Evolutionary conservation across 2,888 invertebrate species (phyloP), one percentile per base, ranked within the genome.

Genomic region (Pandemis heparana): DNA sequence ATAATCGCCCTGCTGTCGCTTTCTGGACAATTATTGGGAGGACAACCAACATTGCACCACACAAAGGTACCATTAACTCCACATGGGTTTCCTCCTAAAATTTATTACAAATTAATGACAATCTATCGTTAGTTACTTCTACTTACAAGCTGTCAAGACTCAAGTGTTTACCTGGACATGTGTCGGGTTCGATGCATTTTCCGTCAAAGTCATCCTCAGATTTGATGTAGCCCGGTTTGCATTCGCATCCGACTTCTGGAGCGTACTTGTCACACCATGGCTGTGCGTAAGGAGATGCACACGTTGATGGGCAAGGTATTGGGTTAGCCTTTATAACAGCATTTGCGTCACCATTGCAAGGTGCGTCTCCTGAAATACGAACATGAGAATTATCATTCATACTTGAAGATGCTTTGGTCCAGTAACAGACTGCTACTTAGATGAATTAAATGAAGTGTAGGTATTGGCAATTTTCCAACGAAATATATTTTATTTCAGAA

Each of bases 51-150:
- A n/a, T 78, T 78, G 71, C 89, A 89, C 2, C 53, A 73, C 0
- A 81, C 82, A 59, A 84, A 88, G 9, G 80, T 84, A 73, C 83
- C 81, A 67, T 89, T 89, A 38, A 71, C 73, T 10, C 81, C 79
- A 73, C 88, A 88, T 0, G 84, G 84, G 70, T 83, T 77, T 12
- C 85, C 85, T 71, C 77, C 87, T 87, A 41, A 10, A 81, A 32
- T 2, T 32, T 32, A 32, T 32, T 32, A 32, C 3, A 32, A 32
- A 2, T 32, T 32, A 1, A 32, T 32, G 23, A 32, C 23, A 4
- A 32, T 32, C 23, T 32, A 32, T 32, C 23, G 12, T 32, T 12
- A 32, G 12, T 59, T 59, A 59, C 12, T 59, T 56, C 12, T 12
- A 43, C 12, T 10, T 46, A 46, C 0, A 12, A 12, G 46, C 5